Conservation (phyloP, 2,113 vertebrate genomes). For the Mellivora capensis region DNA sequence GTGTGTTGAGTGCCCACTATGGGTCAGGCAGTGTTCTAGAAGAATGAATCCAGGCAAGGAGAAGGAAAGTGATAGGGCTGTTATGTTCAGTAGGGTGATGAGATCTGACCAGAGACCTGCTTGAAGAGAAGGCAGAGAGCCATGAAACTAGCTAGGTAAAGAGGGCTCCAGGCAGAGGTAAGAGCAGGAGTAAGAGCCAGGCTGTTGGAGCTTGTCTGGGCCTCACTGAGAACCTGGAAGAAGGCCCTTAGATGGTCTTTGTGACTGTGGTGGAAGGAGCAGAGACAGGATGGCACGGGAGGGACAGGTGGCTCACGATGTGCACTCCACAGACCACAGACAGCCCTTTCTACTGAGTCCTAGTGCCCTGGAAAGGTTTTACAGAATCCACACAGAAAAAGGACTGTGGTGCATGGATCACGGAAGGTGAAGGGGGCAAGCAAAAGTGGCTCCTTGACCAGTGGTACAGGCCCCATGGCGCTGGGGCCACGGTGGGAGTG, state of each 20-base stretch:
- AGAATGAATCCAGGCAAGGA: not conserved
- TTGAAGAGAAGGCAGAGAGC: not conserved
- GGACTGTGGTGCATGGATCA: not conserved
- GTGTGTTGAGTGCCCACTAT: not conserved
- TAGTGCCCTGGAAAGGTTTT: not conserved
- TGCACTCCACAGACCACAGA: not conserved
- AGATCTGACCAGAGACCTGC: not conserved
- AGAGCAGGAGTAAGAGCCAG: not conserved
- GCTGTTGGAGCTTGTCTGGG: not conserved
- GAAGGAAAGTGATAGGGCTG: not conserved
- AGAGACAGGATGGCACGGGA: not conserved
- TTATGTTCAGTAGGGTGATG: not conserved
- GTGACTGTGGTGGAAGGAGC: too few species aligned
- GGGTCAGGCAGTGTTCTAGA: not conserved
- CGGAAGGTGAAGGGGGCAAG: too few species aligned
- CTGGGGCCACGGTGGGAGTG: too few species aligned
- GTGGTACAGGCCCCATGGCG: rapidly evolving
- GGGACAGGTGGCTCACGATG: rapidly evolving
- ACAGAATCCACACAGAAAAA: not conserved
- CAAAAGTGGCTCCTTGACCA: not conserved
- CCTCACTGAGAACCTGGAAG: not conserved
- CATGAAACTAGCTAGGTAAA: not conserved
- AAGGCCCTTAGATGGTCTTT: not conserved
- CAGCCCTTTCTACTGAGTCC: not conserved
- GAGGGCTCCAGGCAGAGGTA: not conserved